Conservation (phyloP, 2,888 invertebrate species). For the Therioaphis trifolii region DNA sequence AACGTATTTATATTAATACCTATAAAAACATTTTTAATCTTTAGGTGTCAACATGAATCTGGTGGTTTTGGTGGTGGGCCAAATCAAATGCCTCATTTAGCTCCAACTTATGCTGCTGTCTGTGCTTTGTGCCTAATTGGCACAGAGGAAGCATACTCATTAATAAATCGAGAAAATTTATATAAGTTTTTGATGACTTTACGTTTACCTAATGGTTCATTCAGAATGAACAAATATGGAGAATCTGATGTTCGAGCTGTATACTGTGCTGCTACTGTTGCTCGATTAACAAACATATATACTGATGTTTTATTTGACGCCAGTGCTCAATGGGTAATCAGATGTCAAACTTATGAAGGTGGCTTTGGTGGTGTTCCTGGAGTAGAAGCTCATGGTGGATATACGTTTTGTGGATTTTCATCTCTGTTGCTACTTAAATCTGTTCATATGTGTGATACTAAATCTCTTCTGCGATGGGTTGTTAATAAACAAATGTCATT, state of each 20-base stretch:
- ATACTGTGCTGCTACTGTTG: slow-evolving; percentile 95
- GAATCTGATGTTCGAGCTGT: slow-evolving; percentile 94
- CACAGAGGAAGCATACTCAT: slow-evolving; percentile 81
- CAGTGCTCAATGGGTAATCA: slow-evolving; percentile 91
- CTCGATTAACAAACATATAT: slow-evolving; percentile 84
- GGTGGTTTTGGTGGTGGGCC: slow-evolving; percentile 97
- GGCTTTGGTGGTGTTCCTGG: slow-evolving; percentile 95
- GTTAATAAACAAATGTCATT: slow-evolving; percentile 90
- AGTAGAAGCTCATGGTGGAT: slow-evolving; percentile 99
- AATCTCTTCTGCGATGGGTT: slow-evolving; percentile 86
- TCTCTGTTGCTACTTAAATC: slow-evolving; percentile 85
- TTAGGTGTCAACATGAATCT: slow-evolving; percentile 79
- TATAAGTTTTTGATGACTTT: slow-evolving; percentile 83
- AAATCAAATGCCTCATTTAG: slow-evolving; percentile 90
- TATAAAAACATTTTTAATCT: neutral
- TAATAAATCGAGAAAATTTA: slow-evolving; percentile 83
- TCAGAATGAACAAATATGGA: slow-evolving; percentile 89
- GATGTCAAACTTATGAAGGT: slow-evolving; percentile 98
- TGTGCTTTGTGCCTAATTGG: slow-evolving; percentile 92
- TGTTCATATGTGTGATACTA: slow-evolving; percentile 79
- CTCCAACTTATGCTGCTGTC: slow-evolving; percentile 97
- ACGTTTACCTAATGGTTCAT: slow-evolving; percentile 87
- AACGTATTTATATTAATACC: too few species aligned
- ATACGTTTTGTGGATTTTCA: slow-evolving; percentile 96
- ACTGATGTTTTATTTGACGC: slow-evolving; percentile 82